Base-by-base conservation (phyloP, 2,888 invertebrate species). In the Boloria euphrosyne region DNA sequence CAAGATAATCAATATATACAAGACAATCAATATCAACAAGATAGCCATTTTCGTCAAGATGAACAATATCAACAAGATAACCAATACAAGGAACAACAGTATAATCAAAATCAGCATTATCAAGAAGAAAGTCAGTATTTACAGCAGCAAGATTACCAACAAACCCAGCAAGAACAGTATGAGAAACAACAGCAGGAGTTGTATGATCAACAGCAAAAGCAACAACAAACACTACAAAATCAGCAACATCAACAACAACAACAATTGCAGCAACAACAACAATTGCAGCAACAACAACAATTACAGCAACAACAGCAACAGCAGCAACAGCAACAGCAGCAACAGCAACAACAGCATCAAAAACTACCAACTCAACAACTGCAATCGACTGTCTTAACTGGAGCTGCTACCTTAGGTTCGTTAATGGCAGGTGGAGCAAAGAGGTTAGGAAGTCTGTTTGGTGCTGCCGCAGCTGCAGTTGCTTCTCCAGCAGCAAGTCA, bases 391-490 rank as follows among this genome's bases (percentile, higher is more conserved):
- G 85, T 92, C 16, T 71, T 92, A 62, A 92, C 89, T 43, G 92
- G 92, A 65, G 92, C 90, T 49, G 91, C 92, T 61, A 90, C 90
- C 4, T 80, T 92, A 73, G 92, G 92, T n/a, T 90, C 89, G 6
- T 80, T 93, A 46, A 89, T 93, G 87, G 89, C 91, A 3, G 93
- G 92, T 65, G 91, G 93, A 68, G 93, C 93, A 14, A 92, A 92
- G 71, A 92, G 87, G 73, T 79, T 93, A 14, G 93, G 93, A 14
- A 92, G 89, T 72, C 85, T 93, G 54, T 90, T 93, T 61, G 93
- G 93, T 50, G 89, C 92, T 22, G 93, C 92, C 1, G 91, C 93
- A 6, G 90, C 92, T 4, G 90, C 92, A 13, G 90, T 91, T 2
- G 80, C 84, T 10, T 74, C 90, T 44, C 89, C 91, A 46, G 70